Base-by-base conservation (phyloP, 2,888 invertebrate species). In the Sminthurinus aureus region DNA sequence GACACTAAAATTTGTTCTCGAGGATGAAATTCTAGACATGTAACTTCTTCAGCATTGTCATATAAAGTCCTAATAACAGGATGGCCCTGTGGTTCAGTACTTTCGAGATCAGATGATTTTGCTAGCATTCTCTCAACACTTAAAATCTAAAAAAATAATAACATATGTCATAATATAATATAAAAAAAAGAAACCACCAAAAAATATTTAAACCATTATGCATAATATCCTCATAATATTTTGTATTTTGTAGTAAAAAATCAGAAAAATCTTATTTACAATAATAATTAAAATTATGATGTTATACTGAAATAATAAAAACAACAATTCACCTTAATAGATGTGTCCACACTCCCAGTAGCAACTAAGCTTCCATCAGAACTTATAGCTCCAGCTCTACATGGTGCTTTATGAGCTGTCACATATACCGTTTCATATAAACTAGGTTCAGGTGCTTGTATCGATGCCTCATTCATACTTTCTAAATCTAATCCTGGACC, bases 81-180 rank as follows among this genome's bases (percentile, higher is more conserved):
- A 91, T 99, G 99, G 0, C 98, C 98, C 87, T 98, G 96, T 83
- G 95, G 96, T 90, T 94, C 95, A 87, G 96, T 93, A 90, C 95
- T 93, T 89, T 95, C 96, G 89, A 96, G 96, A 0, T 96, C 97
- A 0, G 97, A 96, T n/a, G 98, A 98, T 90, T 99, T 98, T 0
- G 98, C 98, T 89, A 99, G 91, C 97, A 99, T 99, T 85, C 99
- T 93, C 89, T 99, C 99, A n/a, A 99, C 99, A 90, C 99, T 99
- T 85, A 99, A 91, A 89, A 99, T 98, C 94, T 94, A 89, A 20
- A 50, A 13, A 38, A 12, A 79, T 6, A 26, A 69, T 67, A n/a
- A n/a, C n/a, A n/a, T n/a, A n/a, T n/a, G n/a, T n/a, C n/a, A n/a
- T 75, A 75, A 58, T n/a, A 26, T 80, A 13, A n/a, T n/a, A n/a